phyloP scores from a whole-genome alignment of 2,888 invertebrate species.

The Pterobdella sp. region DNA sequence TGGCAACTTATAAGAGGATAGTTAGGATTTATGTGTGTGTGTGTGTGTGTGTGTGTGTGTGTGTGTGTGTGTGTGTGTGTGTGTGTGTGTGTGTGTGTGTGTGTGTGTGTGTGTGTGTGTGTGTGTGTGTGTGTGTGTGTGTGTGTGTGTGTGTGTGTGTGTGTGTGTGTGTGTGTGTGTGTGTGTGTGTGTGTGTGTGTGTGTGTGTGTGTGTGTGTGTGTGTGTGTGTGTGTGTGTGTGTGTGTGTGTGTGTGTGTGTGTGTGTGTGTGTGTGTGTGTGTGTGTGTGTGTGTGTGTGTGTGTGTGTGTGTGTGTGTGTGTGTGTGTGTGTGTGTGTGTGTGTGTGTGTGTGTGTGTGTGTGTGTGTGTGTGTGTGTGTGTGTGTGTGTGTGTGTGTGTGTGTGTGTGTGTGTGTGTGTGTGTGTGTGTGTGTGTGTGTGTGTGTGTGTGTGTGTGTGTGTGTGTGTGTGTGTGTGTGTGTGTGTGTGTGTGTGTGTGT shows the following conservation, averaged over 20 bases:
- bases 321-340: slow-evolving; percentile 1
- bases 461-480: slow-evolving; percentile 1
- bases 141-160: slow-evolving; percentile 1
- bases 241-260: slow-evolving; percentile 1
- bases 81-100: slow-evolving; percentile 1
- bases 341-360: slow-evolving; percentile 1
- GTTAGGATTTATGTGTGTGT: background rate
- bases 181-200: slow-evolving; percentile 1
- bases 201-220: background rate
- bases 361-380: slow-evolving; percentile 1
- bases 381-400: background rate
- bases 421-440: background rate
- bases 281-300: background rate
- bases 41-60: background rate
- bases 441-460: slow-evolving; percentile 1
- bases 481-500: slow-evolving; percentile 1
- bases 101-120: slow-evolving; percentile 1
- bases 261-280: slow-evolving; percentile 1
- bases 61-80: background rate
- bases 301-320: slow-evolving; percentile 1
- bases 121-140: slow-evolving; percentile 1
- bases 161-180: slow-evolving; percentile 1
- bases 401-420: background rate
- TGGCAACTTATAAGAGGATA: no score
- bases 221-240: slow-evolving; percentile 1